Base-by-base conservation (phyloP, 1,140 invertebrate genomes). In the Plectrocnemia conspersa region DNA sequence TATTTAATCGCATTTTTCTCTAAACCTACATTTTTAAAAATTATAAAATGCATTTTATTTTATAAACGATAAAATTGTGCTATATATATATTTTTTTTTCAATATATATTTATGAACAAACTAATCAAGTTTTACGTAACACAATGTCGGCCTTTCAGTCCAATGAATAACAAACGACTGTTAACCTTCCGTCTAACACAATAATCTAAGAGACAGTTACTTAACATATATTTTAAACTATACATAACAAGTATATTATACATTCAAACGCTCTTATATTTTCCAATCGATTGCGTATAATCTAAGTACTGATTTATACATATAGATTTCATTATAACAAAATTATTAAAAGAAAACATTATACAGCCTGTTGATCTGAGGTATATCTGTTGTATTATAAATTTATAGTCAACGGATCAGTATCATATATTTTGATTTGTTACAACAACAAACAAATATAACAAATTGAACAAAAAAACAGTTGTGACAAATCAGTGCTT, bases 1-100 rank as follows among this genome's bases (percentile, higher is more conserved):
- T n/a, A n/a, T n/a, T n/a, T n/a, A n/a, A n/a, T n/a, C 13, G 9
- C 33, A 50, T 23, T 32, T 16, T 47, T 47, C 47, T 50, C 36
- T 19, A 16, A 50, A 19, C 25, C 32, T 48, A 48, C 32, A 48
- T 9, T 21, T 21, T 45, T 45, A 22, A 16, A 24, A 45, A 45
- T 24, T n/a, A 45, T 25, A 45, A 38, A 38, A 38, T 38, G 35
- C 35, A 38, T 16, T 16, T 38, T 38, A n/a, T n/a, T n/a, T n/a
- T 5, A 29, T 29, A 29, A 29, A 6, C n/a, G n/a, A 29, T 29
- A 29, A 29, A 29, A 7, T 29, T 29, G 27, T 29, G 27, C 27
- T 29, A n/a, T n/a, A n/a, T n/a, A n/a, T n/a, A n/a, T n/a, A n/a
- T n/a, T n/a, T n/a, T n/a, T n/a, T n/a, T n/a, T n/a, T n/a, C n/a